Evolutionary conservation across 2,888 invertebrate species (phyloP).

Genomic region (Ectemnius cavifrons): DNA sequence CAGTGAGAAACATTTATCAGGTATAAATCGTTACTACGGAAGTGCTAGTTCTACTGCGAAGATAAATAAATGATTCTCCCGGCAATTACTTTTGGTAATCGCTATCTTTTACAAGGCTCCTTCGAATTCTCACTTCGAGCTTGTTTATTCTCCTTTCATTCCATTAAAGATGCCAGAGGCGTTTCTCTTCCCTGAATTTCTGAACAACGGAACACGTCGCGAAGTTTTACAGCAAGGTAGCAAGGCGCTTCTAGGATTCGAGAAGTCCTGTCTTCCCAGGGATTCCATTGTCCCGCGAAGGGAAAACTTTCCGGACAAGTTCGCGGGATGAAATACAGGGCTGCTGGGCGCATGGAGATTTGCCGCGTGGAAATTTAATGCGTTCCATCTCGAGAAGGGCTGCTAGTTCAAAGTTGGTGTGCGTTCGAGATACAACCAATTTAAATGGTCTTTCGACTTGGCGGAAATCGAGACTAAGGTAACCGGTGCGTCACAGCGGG

Average conservation of each 20-base stretch:
- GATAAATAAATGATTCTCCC: not conserved
- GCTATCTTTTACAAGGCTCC: conserved; percentile 17
- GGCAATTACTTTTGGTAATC: conserved; percentile 35
- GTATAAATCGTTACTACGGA: conserved; percentile 33
- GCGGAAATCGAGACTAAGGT: conserved; percentile 1
- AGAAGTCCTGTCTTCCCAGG: too few species aligned
- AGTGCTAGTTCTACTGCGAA: not conserved
- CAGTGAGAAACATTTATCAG: conserved; percentile 14
- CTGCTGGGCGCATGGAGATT: too few species aligned
- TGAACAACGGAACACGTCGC: too few species aligned
- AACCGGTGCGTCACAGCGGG: conserved; percentile 17
- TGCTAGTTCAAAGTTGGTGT: too few species aligned
- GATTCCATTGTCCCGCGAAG: too few species aligned
- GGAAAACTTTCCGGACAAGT: too few species aligned
- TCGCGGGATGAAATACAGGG: too few species aligned
- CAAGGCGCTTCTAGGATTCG: too few species aligned
- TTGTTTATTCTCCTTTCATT: conserved; percentile 30
- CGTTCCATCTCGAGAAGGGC: too few species aligned
- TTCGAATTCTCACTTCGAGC: conserved; percentile 19
- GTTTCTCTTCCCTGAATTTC: not conserved
- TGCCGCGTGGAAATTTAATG: too few species aligned
- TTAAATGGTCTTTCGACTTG: not conserved
- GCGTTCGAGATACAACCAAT: too few species aligned
- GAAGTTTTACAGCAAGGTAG: too few species aligned
- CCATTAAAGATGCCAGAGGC: conserved; percentile 14